These are phyloP conservation scores for Emydura subglobosa DNA, from an alignment of 2,113 vertebrate genomes.

Conservation along the genomic window DNA sequence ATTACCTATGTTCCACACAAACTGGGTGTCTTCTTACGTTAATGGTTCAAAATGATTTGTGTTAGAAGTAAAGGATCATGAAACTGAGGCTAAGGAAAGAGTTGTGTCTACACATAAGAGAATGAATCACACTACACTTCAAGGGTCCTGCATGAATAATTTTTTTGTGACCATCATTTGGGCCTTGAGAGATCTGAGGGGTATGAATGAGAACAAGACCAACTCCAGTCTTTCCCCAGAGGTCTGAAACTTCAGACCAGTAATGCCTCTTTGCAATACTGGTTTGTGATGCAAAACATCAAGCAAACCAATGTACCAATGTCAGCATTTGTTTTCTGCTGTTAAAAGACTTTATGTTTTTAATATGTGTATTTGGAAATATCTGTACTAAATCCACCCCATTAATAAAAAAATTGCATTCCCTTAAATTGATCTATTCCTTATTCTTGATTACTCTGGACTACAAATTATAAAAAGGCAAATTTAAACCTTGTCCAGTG, in stretches of 20 bases:
- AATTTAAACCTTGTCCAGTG: background rate
- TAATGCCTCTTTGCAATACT: rapidly evolving
- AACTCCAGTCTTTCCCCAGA: background rate
- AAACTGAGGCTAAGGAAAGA: background rate
- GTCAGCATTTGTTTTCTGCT: background rate
- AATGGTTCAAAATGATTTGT: slow-evolving; percentile 26
- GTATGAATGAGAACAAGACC: background rate
- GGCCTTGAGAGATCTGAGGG: background rate
- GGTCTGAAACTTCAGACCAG: background rate
- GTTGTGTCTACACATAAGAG: slow-evolving; percentile 25
- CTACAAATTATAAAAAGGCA: background rate
- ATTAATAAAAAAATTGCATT: background rate
- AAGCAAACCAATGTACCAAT: background rate
- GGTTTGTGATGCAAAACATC: background rate
- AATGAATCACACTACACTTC: background rate
- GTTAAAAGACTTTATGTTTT: background rate
- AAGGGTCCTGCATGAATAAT: background rate
- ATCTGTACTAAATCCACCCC: slow-evolving; percentile 21
- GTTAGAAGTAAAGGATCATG: background rate
- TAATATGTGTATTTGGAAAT: background rate
- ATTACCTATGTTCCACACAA: slow-evolving; percentile 4
- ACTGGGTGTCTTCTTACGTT: background rate
- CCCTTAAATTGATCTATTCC: background rate
- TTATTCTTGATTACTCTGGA: background rate
- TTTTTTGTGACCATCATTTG: background rate